Evolutionary conservation across 2,797 vertebrate species (phyloP).

Genomic region (Numenius phaeopus): DNA sequence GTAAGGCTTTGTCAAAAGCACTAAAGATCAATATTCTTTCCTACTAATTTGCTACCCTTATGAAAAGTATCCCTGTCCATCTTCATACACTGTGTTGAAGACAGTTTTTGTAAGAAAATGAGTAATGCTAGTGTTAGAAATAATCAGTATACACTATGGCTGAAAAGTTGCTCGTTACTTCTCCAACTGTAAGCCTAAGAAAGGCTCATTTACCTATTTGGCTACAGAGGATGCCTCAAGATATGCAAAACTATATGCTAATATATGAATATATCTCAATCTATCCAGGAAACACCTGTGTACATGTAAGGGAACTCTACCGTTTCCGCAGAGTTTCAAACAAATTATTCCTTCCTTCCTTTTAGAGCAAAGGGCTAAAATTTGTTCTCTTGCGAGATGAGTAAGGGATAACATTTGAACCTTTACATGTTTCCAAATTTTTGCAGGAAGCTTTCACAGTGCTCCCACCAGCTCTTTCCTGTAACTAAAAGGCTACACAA

Average conservation of each 20-base stretch:
- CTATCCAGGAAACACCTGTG: slow-evolving; percentile 48
- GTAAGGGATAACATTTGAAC: not conserved
- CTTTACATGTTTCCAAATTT: not conserved
- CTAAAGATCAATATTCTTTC: not conserved
- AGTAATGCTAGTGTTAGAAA: not conserved
- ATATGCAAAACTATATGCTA: not conserved
- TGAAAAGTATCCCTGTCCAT: not conserved
- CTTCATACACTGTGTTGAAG: not conserved
- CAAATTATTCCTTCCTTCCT: slow-evolving; percentile 62
- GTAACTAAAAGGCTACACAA: not conserved
- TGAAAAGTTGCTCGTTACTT: not conserved
- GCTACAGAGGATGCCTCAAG: not conserved
- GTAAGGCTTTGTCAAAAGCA: not conserved
- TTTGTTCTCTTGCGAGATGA: not conserved
- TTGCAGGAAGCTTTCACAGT: not conserved
- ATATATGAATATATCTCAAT: not conserved
- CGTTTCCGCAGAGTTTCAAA: not conserved
- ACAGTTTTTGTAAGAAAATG: not conserved
- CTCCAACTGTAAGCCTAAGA: not conserved
- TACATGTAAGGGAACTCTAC: not conserved
- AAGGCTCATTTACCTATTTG: not conserved
- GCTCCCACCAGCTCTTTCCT: not conserved
- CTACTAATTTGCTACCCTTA: not conserved
- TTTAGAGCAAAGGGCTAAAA: not conserved
- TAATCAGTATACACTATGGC: accelerated